phyloP scores from a whole-genome alignment of 2,888 invertebrate species.

The Cyrtodaria siliqua region DNA sequence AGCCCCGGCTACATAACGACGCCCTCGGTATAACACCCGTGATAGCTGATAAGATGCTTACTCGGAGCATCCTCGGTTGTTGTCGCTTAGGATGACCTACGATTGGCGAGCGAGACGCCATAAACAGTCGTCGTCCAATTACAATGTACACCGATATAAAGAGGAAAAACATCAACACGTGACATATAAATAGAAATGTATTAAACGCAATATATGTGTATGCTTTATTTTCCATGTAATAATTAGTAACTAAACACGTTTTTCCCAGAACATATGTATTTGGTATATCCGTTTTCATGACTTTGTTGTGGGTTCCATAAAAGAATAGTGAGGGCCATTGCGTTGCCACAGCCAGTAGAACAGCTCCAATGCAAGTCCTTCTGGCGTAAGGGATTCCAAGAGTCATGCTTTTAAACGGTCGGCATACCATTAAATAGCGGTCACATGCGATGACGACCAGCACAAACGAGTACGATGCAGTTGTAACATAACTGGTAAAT shows the following conservation, averaged over 20 bases:
- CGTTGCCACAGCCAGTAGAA: slow-evolving; percentile 27
- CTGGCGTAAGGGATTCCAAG: slow-evolving; percentile 37
- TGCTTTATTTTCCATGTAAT: slow-evolving; percentile 33
- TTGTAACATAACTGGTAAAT: slow-evolving; percentile 36
- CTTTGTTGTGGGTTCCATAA: slow-evolving; percentile 45
- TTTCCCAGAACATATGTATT: slow-evolving; percentile 26
- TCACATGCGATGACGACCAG: slow-evolving; percentile 56
- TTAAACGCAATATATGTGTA: slow-evolving; percentile 32
- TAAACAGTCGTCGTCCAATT: slow-evolving; percentile 44
- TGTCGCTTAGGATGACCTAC: background rate
- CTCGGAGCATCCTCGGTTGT: slow-evolving; percentile 18
- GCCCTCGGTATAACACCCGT: slow-evolving; percentile 38
- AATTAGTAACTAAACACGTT: slow-evolving; percentile 42
- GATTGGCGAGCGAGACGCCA: slow-evolving; percentile 26
- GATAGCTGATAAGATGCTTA: slow-evolving; percentile 44
- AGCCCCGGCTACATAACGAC: slow-evolving; percentile 31
- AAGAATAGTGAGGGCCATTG: slow-evolving; percentile 51
- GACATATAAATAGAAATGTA: slow-evolving; percentile 45
- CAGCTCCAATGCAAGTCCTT: slow-evolving; percentile 38
- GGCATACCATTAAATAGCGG: slow-evolving; percentile 53
- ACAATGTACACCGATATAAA: slow-evolving; percentile 40
- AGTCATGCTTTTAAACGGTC: slow-evolving; percentile 47
- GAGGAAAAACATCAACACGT: slow-evolving; percentile 40
- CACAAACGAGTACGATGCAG: slow-evolving; percentile 53
- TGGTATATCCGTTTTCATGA: slow-evolving; percentile 3